A percentile compares a stretch with the other conserved stretches of the same genome.
Conservation (phyloP, 2,797 vertebrate genomes). For the Halcyon leucocephala region DNA sequence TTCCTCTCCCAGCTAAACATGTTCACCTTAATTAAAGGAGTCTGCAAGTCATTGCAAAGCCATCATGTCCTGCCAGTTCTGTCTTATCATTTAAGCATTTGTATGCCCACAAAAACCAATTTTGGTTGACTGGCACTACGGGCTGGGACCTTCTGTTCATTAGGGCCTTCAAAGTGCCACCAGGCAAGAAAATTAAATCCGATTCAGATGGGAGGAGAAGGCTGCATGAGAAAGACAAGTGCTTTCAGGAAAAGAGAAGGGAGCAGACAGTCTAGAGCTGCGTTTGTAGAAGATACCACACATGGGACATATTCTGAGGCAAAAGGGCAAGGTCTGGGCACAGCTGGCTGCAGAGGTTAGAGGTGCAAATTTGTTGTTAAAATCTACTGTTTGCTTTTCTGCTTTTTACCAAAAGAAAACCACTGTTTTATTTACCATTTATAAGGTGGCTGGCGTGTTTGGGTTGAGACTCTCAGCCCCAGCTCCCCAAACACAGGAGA, state of each 20-base stretch:
- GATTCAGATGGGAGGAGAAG: neutral
- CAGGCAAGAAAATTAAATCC: conserved; percentile 43
- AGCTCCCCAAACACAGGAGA: neutral
- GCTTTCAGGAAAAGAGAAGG: neutral
- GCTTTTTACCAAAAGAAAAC: neutral
- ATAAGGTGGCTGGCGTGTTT: neutral
- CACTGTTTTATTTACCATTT: neutral
- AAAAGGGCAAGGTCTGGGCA: neutral
- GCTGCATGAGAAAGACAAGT: neutral
- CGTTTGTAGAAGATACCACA: neutral
- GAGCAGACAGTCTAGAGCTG: neutral
- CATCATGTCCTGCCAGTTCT: conserved; percentile 41
- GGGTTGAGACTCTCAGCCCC: neutral
- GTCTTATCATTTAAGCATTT: neutral
- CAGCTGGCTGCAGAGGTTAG: neutral
- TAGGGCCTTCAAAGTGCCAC: conserved; percentile 19
- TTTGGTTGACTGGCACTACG: conserved; percentile 7
- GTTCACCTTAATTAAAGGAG: conserved; percentile 64
- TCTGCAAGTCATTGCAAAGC: conserved; percentile 43
- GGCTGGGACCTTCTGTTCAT: conserved; percentile 44
- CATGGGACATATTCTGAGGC: neutral
- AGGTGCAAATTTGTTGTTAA: neutral
- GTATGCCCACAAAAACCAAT: conserved; percentile 5
- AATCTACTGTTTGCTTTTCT: neutral
- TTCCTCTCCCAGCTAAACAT: neutral